Conservation (phyloP, 92 coral and sea anemone genomes). For the Porites divaricata region DNA sequence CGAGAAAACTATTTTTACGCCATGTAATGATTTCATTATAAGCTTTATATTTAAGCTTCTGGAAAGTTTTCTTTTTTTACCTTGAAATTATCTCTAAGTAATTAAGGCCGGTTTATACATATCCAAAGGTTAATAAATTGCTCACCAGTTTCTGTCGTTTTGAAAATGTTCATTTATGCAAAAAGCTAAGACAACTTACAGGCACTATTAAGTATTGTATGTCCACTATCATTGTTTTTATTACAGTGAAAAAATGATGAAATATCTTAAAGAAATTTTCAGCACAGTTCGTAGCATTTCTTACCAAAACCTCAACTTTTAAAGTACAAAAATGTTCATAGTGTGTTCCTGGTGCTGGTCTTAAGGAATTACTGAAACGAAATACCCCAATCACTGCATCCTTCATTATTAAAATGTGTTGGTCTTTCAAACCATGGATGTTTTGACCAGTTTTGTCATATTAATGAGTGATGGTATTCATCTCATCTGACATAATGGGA, state of each 20-base stretch:
- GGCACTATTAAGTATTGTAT: not conserved
- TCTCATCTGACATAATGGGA: not conserved
- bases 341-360: not conserved
- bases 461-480: not conserved
- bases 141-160: not conserved
- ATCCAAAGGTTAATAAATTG: no score
- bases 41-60: no score
- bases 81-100: not conserved
- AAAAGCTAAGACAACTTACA: not conserved
- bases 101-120: not conserved
- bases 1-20: no score
- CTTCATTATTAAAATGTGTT: no score
- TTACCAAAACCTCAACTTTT: not conserved
- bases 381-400: not conserved
- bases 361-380: not conserved
- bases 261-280: not conserved
- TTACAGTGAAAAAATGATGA: not conserved
- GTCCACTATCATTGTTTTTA: not conserved
- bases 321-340: not conserved
- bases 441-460: not conserved
- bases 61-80: not conserved
- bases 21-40: no score
- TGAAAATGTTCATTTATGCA: not conserved
- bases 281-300: not conserved
- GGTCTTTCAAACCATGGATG: not conserved